phyloP scores from a whole-genome alignment of 2,797 vertebrate species.

The Danio jaintianensis region DNA sequence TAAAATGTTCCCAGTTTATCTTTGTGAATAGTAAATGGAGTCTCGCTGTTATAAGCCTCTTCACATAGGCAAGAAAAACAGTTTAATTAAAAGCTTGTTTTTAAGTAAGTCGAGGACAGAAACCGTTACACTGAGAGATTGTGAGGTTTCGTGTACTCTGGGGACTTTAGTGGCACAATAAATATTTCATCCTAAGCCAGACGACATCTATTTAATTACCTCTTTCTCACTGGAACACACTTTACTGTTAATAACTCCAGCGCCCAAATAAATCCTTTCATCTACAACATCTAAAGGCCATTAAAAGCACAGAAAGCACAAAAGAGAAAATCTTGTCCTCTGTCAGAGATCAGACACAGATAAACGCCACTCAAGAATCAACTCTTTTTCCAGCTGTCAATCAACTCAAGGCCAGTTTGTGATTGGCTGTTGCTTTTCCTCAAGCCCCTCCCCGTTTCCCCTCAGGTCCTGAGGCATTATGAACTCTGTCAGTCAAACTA shows the following conservation, averaged over 20 bases:
- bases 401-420: background rate
- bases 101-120: conserved; percentile 25
- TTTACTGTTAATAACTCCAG: background rate
- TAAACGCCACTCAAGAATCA: background rate
- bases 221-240: background rate
- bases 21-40: conserved; percentile 39
- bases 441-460: background rate
- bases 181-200: too few relatives aligned
- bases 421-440: conserved; percentile 4
- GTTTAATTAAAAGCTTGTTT: conserved; percentile 53
- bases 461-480: conserved; percentile 1
- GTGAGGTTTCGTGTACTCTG: conserved; percentile 29
- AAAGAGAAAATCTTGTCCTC: background rate
- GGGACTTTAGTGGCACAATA: conserved; percentile 37
- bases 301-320: conserved; percentile 3
- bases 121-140: conserved; percentile 38
- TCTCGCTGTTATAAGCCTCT: conserved; percentile 4
- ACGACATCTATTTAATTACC: conserved; percentile 50
- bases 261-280: background rate
- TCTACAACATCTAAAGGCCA: background rate
- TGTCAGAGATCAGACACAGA: background rate
- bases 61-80: conserved; percentile 41
- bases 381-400: background rate
- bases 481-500: background rate
- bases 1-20: conserved; percentile 24